phyloP scores from a whole-genome alignment of 2,113 vertebrate genomes.

The Reinhardtius hippoglossoides region DNA sequence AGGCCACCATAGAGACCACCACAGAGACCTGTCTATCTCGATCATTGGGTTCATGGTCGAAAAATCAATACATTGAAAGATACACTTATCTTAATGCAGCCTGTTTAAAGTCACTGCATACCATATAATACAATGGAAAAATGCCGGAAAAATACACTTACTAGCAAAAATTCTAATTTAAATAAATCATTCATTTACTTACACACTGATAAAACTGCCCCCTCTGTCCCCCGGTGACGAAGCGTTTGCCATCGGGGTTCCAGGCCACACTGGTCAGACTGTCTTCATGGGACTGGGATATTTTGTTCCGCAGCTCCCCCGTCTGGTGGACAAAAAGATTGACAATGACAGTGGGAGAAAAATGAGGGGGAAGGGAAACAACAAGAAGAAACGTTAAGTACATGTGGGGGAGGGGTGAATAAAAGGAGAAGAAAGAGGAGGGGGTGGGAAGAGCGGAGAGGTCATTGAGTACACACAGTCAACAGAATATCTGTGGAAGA shows the following conservation, averaged over 20 bases:
- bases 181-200: conserved; percentile 72
- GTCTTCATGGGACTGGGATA: conserved; percentile 99
- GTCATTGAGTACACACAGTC: conserved; percentile 60
- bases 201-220: conserved; percentile 99
- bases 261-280: conserved; percentile 98
- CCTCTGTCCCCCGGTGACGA: conserved; percentile 96
- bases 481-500: conserved; percentile 34
- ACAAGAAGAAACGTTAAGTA: conserved; percentile 58
- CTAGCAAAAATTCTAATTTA: neutral
- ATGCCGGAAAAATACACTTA: neutral
- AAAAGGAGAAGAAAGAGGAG: conserved; percentile 25
- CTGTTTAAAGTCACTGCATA: neutral
- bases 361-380: conserved; percentile 46
- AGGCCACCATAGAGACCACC: neutral
- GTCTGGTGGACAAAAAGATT: conserved; percentile 83
- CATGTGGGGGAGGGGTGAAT: conserved; percentile 59
- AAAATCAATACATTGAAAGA: neutral
- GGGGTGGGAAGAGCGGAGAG: conserved; percentile 39
- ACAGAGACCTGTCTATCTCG: neutral
- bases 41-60: neutral
- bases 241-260: conserved; percentile 98
- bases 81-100: neutral
- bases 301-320: conserved; percentile 98
- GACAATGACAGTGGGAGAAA: conserved; percentile 29
- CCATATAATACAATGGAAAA: too few relatives aligned